These are phyloP conservation scores for Tigriopus californicus DNA, from an alignment of 2,888 invertebrate genomes.

Conservation along the genomic window DNA sequence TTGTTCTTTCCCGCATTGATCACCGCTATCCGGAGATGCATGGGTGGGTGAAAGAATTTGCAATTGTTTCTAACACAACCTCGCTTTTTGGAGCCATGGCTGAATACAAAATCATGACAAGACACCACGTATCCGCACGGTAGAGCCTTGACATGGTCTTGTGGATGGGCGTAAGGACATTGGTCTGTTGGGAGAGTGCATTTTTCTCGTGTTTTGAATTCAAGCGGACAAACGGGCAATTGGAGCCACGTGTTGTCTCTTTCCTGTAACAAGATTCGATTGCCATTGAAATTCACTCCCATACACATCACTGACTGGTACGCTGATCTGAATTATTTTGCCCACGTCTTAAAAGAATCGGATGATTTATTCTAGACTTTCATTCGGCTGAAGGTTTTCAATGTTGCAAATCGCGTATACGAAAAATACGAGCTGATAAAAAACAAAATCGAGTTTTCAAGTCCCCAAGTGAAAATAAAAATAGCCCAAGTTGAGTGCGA, in stretches of 20 bases:
- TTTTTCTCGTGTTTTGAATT: not conserved
- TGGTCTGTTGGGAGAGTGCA: not conserved
- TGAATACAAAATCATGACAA: not conserved
- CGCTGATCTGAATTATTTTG: too few relatives aligned
- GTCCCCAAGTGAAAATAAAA: too few relatives aligned
- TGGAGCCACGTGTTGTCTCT: conserved; percentile 6
- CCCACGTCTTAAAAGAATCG: too few relatives aligned
- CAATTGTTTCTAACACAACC: not conserved
- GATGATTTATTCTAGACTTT: too few relatives aligned
- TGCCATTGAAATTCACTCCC: too few relatives aligned
- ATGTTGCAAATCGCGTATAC: too few relatives aligned
- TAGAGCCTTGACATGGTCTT: not conserved
- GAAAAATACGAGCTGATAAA: too few relatives aligned
- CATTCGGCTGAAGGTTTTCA: too few relatives aligned
- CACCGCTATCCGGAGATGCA: not conserved
- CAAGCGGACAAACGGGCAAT: not conserved
- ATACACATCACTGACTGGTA: too few relatives aligned
- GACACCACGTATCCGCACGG: not conserved
- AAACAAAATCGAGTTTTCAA: too few relatives aligned
- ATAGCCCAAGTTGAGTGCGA: too few relatives aligned
- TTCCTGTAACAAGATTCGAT: not conserved
- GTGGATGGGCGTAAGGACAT: not conserved
- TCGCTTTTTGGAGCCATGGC: not conserved
- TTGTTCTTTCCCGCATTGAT: not conserved
- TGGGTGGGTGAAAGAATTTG: conserved; percentile 1